Evolutionary conservation across 2,888 invertebrate genomes (phyloP), one percentile per base, ranked within the genome.

Genomic region (Sylvicola cinctus): DNA sequence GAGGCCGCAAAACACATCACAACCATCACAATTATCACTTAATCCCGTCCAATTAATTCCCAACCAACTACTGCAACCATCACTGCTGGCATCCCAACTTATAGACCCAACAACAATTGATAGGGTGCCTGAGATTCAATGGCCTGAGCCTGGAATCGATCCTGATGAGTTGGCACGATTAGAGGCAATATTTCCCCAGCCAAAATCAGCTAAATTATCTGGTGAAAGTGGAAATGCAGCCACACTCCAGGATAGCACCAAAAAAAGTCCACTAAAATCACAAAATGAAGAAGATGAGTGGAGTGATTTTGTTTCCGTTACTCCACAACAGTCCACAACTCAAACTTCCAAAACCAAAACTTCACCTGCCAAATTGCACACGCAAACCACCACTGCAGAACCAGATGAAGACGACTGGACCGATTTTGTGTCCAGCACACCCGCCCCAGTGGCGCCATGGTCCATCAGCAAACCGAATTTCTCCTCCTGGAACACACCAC

Each of bases 401-500:
- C 15, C 30, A 12, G 33, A 43, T 40, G 65, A 65, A 16, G 65
- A 64, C 36, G 65, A 66, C 41, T 66, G 66, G 66, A 61, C 62
- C 3, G 66, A 66, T 43, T 66, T 65, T 47, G 62, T 66, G 4
- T 65, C 63, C n/a, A 61, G 60, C 43, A 52, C 54, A 8, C 55
- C 62, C 3, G 37, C 43, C 13, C 33, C 34, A 38, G 34, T 23
- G 29, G 29, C n/a, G 25, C 31, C 15, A 5, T 12, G 17, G 12
- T 2, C 25, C 4, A n/a, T 25, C n/a, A 23, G 6, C 16, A 29
- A 32, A 17, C 36, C 39, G 16, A 39, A 39, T 29, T 40, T 41
- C 16, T 29, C 37, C 17, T 41, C 41, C 14, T 41, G 41, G 41
- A 41, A 41, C 33, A 20, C 37, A 26, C 38, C 40, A 23, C 23